Base-by-base conservation (phyloP, 2,888 invertebrate genomes). In the Malthinus seriepunctatus region DNA sequence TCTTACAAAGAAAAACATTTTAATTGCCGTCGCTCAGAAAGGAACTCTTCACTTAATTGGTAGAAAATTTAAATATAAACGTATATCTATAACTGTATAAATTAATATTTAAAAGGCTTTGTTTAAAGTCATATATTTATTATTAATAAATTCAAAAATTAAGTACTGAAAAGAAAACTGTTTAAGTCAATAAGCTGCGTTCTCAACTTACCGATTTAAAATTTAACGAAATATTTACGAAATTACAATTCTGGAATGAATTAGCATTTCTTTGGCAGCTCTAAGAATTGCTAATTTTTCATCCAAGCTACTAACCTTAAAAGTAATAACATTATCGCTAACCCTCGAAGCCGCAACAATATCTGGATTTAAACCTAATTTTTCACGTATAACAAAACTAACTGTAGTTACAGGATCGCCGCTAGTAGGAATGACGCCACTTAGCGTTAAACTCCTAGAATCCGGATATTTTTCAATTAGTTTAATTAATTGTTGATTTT, bases 271-370 rank as follows among this genome's bases (percentile, higher is more conserved):
- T 49, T 69, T 71, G 1, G 72, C 69, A 6, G 56, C 62, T 59
- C 54, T 65, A 11, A 73, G 64, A 34, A 74, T 63, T 47, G 53
- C 51, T 31, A 73, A 37, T 60, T 73, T 71, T 35, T 75, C 70
- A 11, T 64, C 62, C 4, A 73, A 47, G 15, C 56, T 69, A 11
- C 49, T 51, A 35, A 73, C 60, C 61, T 70, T 66, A 57, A 75
- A 74, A 5, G 64, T 69, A 51, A 75, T 68, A 51, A 60, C 69
- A 2, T 61, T 59, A 48, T 69, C 64, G 5, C 12, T 10, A 51
- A 68, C 68, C 53, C 67, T 63, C 2, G 35, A 50, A 3, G 71
- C 73, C 12, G 66, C 63, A 1, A 64, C 56, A 4, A 71, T 62
- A 35, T 51, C 56, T 23, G 71, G 63, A n/a, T 56, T 54, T 33